Evolutionary conservation across 2,797 vertebrate genomes (phyloP), one percentile per base, ranked within the genome.

Genomic region (Austrolebias charrua): DNA sequence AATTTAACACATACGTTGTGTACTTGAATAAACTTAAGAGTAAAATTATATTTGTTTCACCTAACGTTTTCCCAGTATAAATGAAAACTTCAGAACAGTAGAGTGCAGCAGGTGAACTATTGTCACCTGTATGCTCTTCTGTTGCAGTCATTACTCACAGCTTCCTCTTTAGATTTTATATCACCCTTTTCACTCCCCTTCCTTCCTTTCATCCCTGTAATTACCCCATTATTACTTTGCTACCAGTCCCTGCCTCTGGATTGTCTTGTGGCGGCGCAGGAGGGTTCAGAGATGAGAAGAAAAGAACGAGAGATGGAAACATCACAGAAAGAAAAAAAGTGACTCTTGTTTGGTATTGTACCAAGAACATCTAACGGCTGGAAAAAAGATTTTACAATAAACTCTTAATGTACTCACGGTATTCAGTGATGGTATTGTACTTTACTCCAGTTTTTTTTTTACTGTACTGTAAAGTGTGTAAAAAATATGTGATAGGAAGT

Each of bases 191-290:
- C 19, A 49, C 56, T 56, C 64, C 48, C 57, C 44, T 60, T 71
- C 20, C 55, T 66, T 59, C 58, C 48, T 63, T 64, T 29, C 64
- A 56, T 78, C 75, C 62, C 70, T 78, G 75, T 80, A 84, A 85
- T 86, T 84, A 86, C 75, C 62, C 72, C 78, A 73, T 80, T 85
- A 85, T 86, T 84, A 86, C 55, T 56, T 55, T 9, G 2, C 77
- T 73, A 66, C 77, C 55, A 33, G 72, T 71, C 66, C 63, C 73
- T 73, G 81, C 81, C 83, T 86, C 65, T 75, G 78, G 73, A 76
- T 76, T 82, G 70, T 89, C 73, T 76, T 79, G 58, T 85, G 75
- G 76, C 80, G 78, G 77, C 60, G 43, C 51, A 59, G 63, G 55
- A 79, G 72, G 65, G 63, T 80, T 79, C 78, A 81, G 81, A 75